Evolutionary conservation across 2,113 vertebrate genomes (phyloP), one percentile per base, ranked within the genome.

Genomic region (Turnix velox): DNA sequence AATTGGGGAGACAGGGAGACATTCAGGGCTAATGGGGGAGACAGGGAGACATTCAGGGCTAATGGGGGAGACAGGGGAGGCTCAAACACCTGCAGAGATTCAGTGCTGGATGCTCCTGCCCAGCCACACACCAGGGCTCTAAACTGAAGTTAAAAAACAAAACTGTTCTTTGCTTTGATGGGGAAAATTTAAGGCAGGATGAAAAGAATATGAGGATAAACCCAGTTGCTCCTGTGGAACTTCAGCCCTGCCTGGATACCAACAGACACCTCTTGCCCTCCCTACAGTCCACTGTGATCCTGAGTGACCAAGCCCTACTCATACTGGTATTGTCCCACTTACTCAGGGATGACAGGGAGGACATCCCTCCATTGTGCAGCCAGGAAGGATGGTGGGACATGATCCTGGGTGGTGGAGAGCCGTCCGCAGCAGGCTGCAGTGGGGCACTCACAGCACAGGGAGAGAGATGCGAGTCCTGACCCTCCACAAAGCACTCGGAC

Each of bases 21-120:
- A 9, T 77, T 42, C n/a, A n/a, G n/a, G 80, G 77, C 94, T 97
- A 46, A 7, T 88, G 33, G 69, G 85, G 76, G 78, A 96, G 65
- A 94, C 40, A 76, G 0, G 10, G 73, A 63, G 40, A 82, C 31
- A 9, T 77, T 42, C n/a, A n/a, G n/a, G n/a, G n/a, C n/a, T n/a
- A n/a, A n/a, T n/a, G n/a, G n/a, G n/a, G n/a, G n/a, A n/a, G n/a
- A n/a, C n/a, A n/a, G n/a, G n/a, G n/a, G n/a, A n/a, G n/a, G n/a
- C 5, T 9, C 61, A 75, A 35, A 40, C 7, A 54, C 22, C 5
- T 40, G 30, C 0, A 30, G 45, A 24, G 33, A 3, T 46, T 17
- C 76, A 23, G 17, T 63, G 22, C 49, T 14, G 35, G 6, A 46
- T 63, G 69, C 71, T 83, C 28, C 19, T 35, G 14, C 48, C 28